These are phyloP conservation scores for Tetragnatha versicolor DNA, from an alignment of 1,140 invertebrate species.

Conservation along the genomic window DNA sequence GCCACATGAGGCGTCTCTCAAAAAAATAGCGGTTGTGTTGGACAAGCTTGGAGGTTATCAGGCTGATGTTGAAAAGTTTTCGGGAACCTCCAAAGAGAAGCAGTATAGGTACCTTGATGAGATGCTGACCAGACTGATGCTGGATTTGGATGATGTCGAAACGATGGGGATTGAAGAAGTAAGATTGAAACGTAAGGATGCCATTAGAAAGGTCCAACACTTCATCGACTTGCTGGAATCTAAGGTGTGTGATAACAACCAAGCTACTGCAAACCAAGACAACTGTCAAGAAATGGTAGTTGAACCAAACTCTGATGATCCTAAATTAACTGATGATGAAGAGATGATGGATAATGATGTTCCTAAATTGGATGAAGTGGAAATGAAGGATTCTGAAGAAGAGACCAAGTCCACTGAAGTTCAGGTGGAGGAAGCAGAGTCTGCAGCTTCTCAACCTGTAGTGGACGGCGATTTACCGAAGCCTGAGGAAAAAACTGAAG, in stretches of 20 bases:
- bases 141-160: slow-evolving; percentile 90
- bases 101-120: slow-evolving; percentile 89
- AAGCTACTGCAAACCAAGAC: too few species aligned
- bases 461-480: neutral
- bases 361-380: neutral
- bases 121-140: slow-evolving; percentile 89
- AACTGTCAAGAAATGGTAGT: neutral
- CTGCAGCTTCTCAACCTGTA: neutral
- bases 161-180: slow-evolving; percentile 89
- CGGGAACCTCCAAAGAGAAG: slow-evolving; percentile 73
- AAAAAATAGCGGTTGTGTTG: slow-evolving; percentile 80
- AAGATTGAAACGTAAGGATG: slow-evolving; percentile 81
- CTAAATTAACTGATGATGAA: neutral
- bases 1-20: slow-evolving; percentile 63
- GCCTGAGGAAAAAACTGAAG: neutral
- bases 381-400: neutral
- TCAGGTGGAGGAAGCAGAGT: neutral
- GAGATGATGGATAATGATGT: neutral
- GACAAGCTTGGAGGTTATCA: slow-evolving; percentile 80
- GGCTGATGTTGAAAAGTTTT: slow-evolving; percentile 78
- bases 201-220: slow-evolving; percentile 86
- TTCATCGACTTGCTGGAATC: slow-evolving; percentile 82
- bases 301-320: neutral
- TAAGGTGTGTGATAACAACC: slow-evolving; percentile 63
- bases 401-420: neutral